Evolutionary conservation across 2,797 vertebrate genomes (phyloP).

Genomic region (Myotis myotis): DNA sequence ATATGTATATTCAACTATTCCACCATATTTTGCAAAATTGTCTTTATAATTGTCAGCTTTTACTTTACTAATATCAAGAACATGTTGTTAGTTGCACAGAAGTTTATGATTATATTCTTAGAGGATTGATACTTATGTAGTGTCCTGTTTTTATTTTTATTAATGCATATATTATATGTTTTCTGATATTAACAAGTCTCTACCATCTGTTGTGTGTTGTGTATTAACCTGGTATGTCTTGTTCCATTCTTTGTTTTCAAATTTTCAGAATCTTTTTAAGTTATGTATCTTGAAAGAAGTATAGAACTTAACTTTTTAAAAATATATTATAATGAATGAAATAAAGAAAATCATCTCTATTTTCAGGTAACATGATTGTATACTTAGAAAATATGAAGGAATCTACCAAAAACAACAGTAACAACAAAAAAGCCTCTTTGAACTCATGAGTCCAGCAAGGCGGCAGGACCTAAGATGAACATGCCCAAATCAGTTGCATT

Average conservation of each 20-base stretch:
- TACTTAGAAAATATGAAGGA: neutral
- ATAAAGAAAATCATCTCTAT: neutral
- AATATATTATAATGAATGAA: neutral
- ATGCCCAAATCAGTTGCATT: neutral
- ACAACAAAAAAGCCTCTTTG: neutral
- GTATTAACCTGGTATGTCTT: neutral
- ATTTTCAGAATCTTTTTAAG: neutral
- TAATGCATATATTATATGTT: neutral
- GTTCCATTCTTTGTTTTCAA: conserved; percentile 8
- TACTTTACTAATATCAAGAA: neutral
- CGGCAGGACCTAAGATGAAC: neutral
- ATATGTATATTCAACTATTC: neutral
- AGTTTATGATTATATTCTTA: neutral
- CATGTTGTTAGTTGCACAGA: neutral
- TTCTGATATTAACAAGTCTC: conserved; percentile 4
- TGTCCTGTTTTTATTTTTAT: neutral
- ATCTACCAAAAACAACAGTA: neutral
- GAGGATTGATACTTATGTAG: neutral
- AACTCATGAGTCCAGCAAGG: neutral
- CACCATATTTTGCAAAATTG: neutral
- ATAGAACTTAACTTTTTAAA: conserved; percentile 13
- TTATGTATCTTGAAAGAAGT: neutral
- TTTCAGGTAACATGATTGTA: neutral
- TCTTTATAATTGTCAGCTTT: neutral
- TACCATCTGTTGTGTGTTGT: neutral